Conservation (phyloP, 2,797 vertebrate species). For the Labroides dimidiatus region DNA sequence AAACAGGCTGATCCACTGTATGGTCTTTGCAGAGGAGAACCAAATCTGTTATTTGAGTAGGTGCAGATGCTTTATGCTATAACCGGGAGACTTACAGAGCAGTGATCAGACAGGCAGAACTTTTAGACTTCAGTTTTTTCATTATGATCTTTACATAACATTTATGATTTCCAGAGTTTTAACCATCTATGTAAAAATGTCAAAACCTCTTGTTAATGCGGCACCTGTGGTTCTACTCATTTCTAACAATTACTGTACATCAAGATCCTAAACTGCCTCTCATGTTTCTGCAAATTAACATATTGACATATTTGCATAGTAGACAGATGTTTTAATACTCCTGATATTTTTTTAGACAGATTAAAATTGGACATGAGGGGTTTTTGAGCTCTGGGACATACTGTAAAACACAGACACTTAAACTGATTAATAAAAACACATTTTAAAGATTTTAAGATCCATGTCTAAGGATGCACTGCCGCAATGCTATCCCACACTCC, state of each 20-base stretch:
- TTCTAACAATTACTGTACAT: no score
- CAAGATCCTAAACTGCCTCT: no score
- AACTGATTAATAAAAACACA: not conserved
- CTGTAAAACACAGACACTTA: not conserved
- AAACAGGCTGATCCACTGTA: constrained; percentile 30
- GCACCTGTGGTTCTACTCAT: no score
- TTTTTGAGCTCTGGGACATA: not conserved
- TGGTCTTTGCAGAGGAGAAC: not conserved
- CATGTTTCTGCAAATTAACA: no score
- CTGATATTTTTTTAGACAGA: no score
- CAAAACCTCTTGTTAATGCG: no score
- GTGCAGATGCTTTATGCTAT: not conserved
- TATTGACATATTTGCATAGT: no score
- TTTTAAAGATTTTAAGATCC: no score
- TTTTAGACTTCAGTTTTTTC: not conserved
- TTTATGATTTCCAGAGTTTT: not conserved
- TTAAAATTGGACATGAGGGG: no score
- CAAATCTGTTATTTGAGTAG: not conserved
- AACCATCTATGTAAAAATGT: not conserved
- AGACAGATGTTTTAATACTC: no score
- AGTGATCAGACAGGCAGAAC: not conserved
- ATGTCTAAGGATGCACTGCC: no score
- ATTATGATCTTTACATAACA: not conserved
- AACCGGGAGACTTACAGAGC: not conserved
- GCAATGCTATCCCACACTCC: not conserved